Evolutionary conservation across 2,888 invertebrate species (phyloP).

Genomic region (Aphodius sticticus): DNA sequence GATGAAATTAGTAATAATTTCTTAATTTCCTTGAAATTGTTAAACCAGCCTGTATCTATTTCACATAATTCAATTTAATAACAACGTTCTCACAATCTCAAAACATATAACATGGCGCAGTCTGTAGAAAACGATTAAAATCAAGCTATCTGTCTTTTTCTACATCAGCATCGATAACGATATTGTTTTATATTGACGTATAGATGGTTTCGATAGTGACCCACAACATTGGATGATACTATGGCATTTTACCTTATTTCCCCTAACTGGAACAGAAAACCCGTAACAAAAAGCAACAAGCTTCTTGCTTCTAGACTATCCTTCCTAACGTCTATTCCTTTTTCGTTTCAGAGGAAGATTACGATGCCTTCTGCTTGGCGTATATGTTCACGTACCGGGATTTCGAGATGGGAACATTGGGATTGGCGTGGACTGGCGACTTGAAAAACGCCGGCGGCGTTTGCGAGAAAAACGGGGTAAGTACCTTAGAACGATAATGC

Average conservation of each 20-base stretch:
- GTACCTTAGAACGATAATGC: constrained; percentile 49
- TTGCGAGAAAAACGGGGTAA: constrained; percentile 95
- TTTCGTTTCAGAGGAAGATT: constrained; percentile 83
- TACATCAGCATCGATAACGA: no score
- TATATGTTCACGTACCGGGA: constrained; percentile 99
- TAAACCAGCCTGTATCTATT: no score
- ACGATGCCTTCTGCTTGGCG: constrained; percentile 97
- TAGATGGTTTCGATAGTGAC: no score
- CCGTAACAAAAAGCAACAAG: background rate
- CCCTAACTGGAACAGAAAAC: background rate
- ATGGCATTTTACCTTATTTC: background rate
- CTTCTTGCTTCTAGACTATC: background rate
- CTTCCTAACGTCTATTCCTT: background rate
- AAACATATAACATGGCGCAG: no score
- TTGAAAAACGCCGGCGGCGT: constrained; percentile 97
- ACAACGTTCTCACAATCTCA: no score
- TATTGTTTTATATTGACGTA: no score
- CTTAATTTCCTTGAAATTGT: no score
- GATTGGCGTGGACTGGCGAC: constrained; percentile 98
- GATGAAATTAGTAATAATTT: no score
- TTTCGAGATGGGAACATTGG: constrained; percentile 95
- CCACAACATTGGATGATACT: no score
- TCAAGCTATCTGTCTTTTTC: no score
- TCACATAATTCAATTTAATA: no score
- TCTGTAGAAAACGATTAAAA: no score